These are phyloP conservation scores for Caenorhabditis remanei DNA, from an alignment of 1,140 invertebrate species.

Conservation along the genomic window DNA sequence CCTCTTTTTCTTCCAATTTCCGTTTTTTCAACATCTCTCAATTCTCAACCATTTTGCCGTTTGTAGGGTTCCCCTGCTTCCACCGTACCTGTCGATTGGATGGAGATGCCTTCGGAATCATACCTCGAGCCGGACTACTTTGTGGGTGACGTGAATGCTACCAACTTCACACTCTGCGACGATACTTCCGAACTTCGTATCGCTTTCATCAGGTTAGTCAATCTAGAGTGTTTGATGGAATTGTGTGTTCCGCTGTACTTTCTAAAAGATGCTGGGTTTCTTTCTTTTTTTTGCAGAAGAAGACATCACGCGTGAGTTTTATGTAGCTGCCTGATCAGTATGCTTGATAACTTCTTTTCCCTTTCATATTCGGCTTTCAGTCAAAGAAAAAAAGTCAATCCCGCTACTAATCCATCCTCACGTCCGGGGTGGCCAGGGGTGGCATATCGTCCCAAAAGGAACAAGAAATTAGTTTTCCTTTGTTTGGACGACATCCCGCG, in stretches of 20 bases:
- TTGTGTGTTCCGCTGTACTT: neutral
- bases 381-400: neutral
- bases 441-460: slow-evolving; percentile 38
- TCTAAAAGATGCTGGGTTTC: neutral
- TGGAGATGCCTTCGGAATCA: neutral
- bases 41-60: neutral
- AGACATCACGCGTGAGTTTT: slow-evolving; percentile 16
- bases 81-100: neutral
- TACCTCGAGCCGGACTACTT: neutral
- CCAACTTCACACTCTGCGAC: neutral
- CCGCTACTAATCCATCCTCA: slow-evolving; percentile 1
- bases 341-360: slow-evolving; percentile 32
- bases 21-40: neutral
- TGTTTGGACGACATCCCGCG: slow-evolving; percentile 30
- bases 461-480: slow-evolving; percentile 49
- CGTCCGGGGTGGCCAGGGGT: neutral
- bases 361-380: slow-evolving; percentile 17
- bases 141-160: neutral
- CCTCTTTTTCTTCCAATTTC: neutral
- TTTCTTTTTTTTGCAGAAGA: neutral
- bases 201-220: slow-evolving; percentile 32
- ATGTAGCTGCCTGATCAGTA: slow-evolving; percentile 17
- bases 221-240: neutral
- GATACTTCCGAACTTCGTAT: slow-evolving; percentile 7
- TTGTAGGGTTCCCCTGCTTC: neutral